Evolutionary conservation across 2,113 vertebrate species (phyloP).

Genomic region (Oxyruncus cristatus): DNA sequence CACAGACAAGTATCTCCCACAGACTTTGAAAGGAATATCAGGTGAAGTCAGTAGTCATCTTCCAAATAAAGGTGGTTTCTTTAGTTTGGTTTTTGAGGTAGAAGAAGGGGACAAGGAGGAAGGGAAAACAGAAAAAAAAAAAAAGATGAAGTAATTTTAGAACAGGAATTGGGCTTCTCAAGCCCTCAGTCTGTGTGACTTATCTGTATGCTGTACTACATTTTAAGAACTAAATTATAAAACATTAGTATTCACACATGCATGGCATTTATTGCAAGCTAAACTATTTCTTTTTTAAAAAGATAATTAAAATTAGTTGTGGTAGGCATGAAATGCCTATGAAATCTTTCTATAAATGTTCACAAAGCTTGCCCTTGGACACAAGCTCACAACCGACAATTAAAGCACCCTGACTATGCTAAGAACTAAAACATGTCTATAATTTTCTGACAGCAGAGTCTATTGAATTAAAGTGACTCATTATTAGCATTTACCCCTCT

Average conservation of each 20-base stretch:
- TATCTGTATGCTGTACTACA: background rate
- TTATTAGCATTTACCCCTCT: background rate
- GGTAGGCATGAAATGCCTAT: background rate
- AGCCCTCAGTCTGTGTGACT: background rate
- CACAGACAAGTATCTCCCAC: background rate
- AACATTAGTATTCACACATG: background rate
- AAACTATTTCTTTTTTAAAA: slow-evolving; percentile 55
- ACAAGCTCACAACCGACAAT: background rate
- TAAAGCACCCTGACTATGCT: background rate
- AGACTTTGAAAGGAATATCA: background rate
- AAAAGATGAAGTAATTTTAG: background rate
- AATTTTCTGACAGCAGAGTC: background rate
- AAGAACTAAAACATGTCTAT: background rate
- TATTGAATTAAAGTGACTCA: background rate
- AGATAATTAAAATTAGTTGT: slow-evolving; percentile 40
- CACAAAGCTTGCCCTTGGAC: slow-evolving; percentile 12
- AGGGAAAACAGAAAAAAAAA: background rate
- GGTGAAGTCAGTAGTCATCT: background rate
- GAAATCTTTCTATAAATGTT: slow-evolving; percentile 1
- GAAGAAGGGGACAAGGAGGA: background rate
- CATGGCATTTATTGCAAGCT: slow-evolving; percentile 18
- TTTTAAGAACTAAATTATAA: slow-evolving; percentile 18
- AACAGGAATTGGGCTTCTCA: background rate
- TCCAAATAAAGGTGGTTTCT: background rate
- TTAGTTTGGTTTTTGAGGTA: background rate